These are phyloP conservation scores for Pteronotus mesoamericanus DNA, from an alignment of 2,797 vertebrate genomes.

Conservation along the genomic window DNA sequence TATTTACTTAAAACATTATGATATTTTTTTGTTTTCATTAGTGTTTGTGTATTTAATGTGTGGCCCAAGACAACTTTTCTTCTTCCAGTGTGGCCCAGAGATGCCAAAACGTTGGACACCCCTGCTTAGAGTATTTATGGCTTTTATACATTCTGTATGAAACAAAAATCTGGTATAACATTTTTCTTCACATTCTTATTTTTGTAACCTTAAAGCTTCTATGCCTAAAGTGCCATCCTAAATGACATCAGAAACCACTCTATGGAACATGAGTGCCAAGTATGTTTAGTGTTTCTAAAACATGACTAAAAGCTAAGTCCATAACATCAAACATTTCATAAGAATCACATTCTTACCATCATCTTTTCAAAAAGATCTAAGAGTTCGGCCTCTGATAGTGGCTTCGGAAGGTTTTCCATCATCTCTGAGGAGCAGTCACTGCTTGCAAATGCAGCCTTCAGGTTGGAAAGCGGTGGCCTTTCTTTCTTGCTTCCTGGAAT, in stretches of 20 bases:
- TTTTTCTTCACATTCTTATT: neutral
- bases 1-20: too few species aligned
- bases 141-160: neutral
- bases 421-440: constrained; percentile 84
- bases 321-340: neutral
- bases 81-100: too few species aligned
- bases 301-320: neutral
- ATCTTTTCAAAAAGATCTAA: constrained; percentile 97
- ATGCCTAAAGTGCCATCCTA: neutral
- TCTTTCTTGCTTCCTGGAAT: constrained; percentile 95
- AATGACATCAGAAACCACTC: neutral
- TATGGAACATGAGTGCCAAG: neutral
- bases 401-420: constrained; percentile 87
- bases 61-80: too few species aligned
- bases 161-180: neutral
- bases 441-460: constrained; percentile 83
- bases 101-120: too few species aligned
- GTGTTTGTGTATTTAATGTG: too few species aligned
- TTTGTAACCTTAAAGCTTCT: neutral
- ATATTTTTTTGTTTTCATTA: too few species aligned
- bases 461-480: constrained; percentile 83
- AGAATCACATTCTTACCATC: constrained; percentile 89
- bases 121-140: neutral
- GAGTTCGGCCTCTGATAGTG: constrained; percentile 91
- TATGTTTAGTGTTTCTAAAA: neutral